A percentile compares a stretch with the other conserved stretches of the same genome.
Conservation (phyloP, 2,797 vertebrate species). For the Potorous gilbertii region DNA sequence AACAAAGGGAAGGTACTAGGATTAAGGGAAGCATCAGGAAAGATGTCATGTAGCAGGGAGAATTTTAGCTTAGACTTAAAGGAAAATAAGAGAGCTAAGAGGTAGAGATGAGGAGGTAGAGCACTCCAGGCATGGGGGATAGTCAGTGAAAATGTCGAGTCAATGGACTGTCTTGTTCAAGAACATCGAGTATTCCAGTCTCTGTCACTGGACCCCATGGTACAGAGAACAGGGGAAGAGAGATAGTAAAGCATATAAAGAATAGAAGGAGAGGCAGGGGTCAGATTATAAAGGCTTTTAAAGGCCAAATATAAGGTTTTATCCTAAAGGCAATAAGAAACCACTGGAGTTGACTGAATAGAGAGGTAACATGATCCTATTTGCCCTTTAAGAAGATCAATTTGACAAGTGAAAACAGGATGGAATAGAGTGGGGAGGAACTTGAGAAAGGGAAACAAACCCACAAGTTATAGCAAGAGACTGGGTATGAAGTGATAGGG, state of each 20-base stretch:
- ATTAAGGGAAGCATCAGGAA: neutral
- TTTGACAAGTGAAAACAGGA: neutral
- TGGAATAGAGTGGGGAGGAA: neutral
- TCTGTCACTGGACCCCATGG: neutral
- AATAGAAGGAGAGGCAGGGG: neutral
- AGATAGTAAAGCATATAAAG: neutral
- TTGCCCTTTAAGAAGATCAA: neutral
- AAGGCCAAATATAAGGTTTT: neutral
- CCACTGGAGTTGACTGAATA: neutral
- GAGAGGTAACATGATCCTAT: neutral
- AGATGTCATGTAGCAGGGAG: neutral
- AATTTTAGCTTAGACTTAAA: neutral
- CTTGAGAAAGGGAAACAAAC: neutral
- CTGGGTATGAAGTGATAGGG: neutral
- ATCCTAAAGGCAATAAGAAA: neutral
- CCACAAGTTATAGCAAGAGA: neutral
- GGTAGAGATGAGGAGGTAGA: neutral
- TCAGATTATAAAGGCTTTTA: neutral
- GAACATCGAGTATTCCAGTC: neutral
- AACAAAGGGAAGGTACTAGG: neutral
- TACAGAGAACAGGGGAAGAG: neutral
- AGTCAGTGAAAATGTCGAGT: neutral
- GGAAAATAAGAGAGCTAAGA: neutral
- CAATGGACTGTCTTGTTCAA: neutral
- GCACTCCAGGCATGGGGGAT: neutral